Evolutionary conservation across 2,888 invertebrate genomes (phyloP).

Genomic region (Chaitophorus viminalis): DNA sequence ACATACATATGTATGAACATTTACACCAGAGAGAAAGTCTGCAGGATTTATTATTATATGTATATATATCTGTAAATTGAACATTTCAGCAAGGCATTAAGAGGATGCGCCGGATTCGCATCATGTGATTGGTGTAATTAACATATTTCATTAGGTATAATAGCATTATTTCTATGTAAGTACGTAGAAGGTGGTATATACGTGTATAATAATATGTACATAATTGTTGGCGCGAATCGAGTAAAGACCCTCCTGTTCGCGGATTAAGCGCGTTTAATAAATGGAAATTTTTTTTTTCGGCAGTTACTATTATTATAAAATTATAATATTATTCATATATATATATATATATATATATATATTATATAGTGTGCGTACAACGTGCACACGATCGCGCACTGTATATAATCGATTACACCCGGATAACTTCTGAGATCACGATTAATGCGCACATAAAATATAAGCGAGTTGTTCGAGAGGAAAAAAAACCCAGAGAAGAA

Average conservation of each 20-base stretch:
- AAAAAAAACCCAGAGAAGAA: constrained; percentile 35
- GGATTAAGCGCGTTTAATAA: not conserved
- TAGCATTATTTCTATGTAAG: not conserved
- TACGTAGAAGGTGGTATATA: not conserved
- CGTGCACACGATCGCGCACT: not conserved
- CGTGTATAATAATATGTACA: not conserved
- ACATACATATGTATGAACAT: not conserved
- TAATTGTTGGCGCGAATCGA: not conserved
- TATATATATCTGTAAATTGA: not conserved
- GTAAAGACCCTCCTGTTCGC: not conserved
- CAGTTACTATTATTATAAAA: too few species aligned
- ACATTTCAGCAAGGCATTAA: not conserved
- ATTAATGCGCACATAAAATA: constrained; percentile 1
- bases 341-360: too few species aligned
- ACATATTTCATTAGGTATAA: not conserved
- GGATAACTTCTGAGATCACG: constrained; percentile 3
- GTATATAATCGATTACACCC: not conserved
- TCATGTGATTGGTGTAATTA: not conserved
- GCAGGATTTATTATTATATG: not conserved
- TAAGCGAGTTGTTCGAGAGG: not conserved
- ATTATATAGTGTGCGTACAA: not conserved
- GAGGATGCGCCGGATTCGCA: not conserved
- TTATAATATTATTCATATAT: too few species aligned
- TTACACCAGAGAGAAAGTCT: constrained; percentile 5
- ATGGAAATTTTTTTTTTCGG: too few species aligned